Evolutionary conservation across 2,113 vertebrate genomes (phyloP), one percentile per base, ranked within the genome.

Genomic region (Cyrtonyx montezumae): DNA sequence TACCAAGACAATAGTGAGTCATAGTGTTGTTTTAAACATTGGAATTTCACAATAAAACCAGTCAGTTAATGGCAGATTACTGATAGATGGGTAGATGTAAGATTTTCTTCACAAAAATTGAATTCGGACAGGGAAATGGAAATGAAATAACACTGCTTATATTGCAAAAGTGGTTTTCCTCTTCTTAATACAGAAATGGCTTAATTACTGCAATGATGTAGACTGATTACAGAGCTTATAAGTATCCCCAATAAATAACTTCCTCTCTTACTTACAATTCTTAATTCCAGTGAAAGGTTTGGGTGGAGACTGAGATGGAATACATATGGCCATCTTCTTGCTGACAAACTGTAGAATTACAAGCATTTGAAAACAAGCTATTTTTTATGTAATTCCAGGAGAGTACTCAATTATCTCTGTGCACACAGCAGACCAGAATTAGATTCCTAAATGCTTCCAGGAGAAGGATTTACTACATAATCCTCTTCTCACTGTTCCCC

Each of bases 31-130:
- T 88, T 88, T 81, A 23, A 88, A 75, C 25, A n/a, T 45, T 75
- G 0, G 0, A 40, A 56, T 93, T 86, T 88, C 30, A 30, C 17
- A 62, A 37, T 12, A 67, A 93, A 90, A 65, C 3, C 42, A 61
- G 28, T 84, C 75, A 59, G 34, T 75, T 89, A 81, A 74, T 89
- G 42, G 75, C 40, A 90, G 58, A 91, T 92, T 82, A 90, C 14
- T 84, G 59, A 17, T 45, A 88, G 66, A 92, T 76, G 15, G 19
- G 28, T 76, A 88, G 56, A 48, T 16, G 3, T 71, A 86, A 88
- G 28, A 40, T 84, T 61, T 43, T 86, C 11, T 66, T 91, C 46
- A 65, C 0, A 23, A 65, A 92, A 90, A 91, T 3, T 81, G 65
- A 25, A 86, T 81, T 88, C 71, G 63, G 34, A 18, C 45, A 76